Evolutionary conservation across 2,113 vertebrate genomes (phyloP).

Genomic region (Diadophis punctatus): DNA sequence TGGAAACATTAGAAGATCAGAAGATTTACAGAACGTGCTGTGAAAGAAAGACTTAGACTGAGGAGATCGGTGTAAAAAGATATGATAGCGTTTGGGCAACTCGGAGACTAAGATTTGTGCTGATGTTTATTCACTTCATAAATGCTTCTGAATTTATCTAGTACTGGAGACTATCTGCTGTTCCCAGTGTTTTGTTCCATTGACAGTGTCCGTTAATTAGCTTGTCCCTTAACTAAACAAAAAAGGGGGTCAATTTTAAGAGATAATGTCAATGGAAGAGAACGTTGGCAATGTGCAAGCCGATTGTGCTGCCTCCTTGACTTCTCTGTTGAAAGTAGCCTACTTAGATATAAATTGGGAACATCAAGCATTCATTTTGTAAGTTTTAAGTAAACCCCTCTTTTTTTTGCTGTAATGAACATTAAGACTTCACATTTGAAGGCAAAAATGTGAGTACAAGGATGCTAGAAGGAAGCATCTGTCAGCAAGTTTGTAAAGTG

Average conservation of each 20-base stretch:
- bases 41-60: too few relatives aligned
- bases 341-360: not conserved
- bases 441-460: not conserved
- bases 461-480: not conserved
- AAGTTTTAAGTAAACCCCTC: not conserved
- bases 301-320: conserved; percentile 18
- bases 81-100: too few relatives aligned
- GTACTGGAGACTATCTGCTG: conserved; percentile 46
- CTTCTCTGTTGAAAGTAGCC: conserved; percentile 4
- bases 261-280: conserved; percentile 57
- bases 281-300: conserved; percentile 45
- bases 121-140: conserved; percentile 55
- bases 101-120: conserved; percentile 4
- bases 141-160: conserved; percentile 58
- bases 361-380: not conserved
- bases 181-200: conserved; percentile 61
- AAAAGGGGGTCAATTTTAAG: conserved; percentile 56
- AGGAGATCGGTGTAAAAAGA: too few relatives aligned
- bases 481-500: not conserved
- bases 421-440: not conserved
- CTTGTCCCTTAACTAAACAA: conserved; percentile 64
- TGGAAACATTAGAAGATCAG: too few relatives aligned
- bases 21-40: too few relatives aligned
- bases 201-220: conserved; percentile 64
- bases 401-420: not conserved